A percentile compares a stretch with the other conserved stretches of the same genome.
Conservation (phyloP, 1,140 invertebrate genomes). For the Dufourea novaeangliae region DNA sequence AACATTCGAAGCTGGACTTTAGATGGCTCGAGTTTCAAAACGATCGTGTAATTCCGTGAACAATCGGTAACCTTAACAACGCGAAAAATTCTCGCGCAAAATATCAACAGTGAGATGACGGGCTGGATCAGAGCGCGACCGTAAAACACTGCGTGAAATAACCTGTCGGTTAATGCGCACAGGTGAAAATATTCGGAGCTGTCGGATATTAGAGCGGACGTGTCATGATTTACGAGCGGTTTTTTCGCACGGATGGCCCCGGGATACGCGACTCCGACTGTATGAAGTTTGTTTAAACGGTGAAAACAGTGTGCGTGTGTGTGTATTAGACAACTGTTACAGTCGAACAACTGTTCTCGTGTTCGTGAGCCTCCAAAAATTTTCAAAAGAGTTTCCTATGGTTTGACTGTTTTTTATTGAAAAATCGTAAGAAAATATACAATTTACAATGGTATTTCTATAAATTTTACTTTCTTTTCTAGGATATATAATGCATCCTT, state of each 20-base stretch:
- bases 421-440: too few species aligned
- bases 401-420: too few species aligned
- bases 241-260: not conserved
- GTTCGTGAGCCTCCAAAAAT: too few species aligned
- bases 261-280: not conserved
- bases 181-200: conserved; percentile 25
- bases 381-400: too few species aligned
- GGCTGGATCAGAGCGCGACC: not conserved
- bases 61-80: not conserved
- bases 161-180: conserved; percentile 25
- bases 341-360: too few species aligned
- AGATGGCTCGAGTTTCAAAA: too few species aligned
- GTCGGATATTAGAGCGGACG: conserved; percentile 21
- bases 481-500: too few species aligned
- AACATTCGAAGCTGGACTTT: not conserved
- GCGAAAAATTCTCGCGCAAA: not conserved
- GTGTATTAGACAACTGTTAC: too few species aligned
- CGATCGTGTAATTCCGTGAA: not conserved
- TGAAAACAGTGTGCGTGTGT: not conserved
- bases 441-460: too few species aligned
- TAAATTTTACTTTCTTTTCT: too few species aligned
- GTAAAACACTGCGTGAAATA: conserved; percentile 23
- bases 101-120: conserved; percentile 9
- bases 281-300: conserved; percentile 18
- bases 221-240: conserved; percentile 15